Percentiles rank a stretch among this genome's conserved stretches.
phyloP scores from a whole-genome alignment of 2,888 invertebrate genomes.

The Drosophila buzzatii region DNA sequence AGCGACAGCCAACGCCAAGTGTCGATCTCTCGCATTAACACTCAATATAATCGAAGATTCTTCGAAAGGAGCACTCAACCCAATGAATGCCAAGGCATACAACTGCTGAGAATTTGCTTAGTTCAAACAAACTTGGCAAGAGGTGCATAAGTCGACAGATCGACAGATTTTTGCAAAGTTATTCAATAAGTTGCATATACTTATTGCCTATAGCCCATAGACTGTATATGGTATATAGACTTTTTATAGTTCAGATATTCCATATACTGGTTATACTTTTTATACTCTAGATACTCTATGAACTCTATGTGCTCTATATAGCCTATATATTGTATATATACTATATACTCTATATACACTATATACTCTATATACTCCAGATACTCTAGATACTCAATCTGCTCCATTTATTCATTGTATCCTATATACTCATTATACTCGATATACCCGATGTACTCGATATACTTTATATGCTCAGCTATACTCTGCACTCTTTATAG shows the following conservation, averaged over 20 bases:
- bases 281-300: no score
- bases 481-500: background rate
- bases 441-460: no score
- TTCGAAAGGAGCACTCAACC: background rate
- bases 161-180: no score
- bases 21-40: slow-evolving; percentile 55
- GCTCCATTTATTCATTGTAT: background rate
- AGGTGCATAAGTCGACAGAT: background rate
- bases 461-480: background rate
- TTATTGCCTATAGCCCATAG: background rate
- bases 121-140: no score
- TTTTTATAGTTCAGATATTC: no score
- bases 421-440: background rate
- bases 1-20: slow-evolving; percentile 28
- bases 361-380: background rate
- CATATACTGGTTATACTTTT: background rate
- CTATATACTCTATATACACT: no score
- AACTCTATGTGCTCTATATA: no score
- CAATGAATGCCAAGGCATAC: background rate
- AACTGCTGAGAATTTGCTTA: background rate
- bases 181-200: background rate
- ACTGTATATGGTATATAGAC: background rate
- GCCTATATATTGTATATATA: no score
- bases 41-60: slow-evolving; percentile 25
- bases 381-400: background rate